Percentiles rank a stretch among this genome's conserved stretches.
Evolutionary conservation across 1,140 invertebrate genomes (phyloP).

Genomic region (Cotesia typhae): DNA sequence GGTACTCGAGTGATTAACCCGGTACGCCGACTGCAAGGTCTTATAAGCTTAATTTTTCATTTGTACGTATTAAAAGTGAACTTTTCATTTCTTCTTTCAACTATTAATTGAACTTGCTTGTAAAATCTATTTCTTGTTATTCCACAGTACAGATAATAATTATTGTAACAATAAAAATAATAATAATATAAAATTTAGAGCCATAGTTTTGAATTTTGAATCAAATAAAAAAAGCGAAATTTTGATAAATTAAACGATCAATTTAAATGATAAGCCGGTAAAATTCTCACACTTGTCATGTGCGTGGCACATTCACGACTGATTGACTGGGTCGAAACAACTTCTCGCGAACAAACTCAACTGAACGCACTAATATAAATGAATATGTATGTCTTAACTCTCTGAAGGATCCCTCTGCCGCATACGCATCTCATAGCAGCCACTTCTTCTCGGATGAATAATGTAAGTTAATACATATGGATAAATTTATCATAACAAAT

Average conservation of each 20-base stretch:
- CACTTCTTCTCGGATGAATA: conserved; percentile 29
- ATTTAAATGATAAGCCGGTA: conserved; percentile 14
- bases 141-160: too few relatives aligned
- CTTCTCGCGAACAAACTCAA: conserved; percentile 39
- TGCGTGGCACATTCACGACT: conserved; percentile 38
- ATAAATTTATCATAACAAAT: conserved; percentile 17
- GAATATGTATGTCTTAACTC: conserved; percentile 32
- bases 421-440: conserved; percentile 54
- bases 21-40: too few relatives aligned
- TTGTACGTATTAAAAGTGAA: too few relatives aligned
- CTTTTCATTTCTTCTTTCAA: too few relatives aligned
- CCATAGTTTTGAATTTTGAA: too few relatives aligned
- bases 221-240: neutral
- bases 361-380: conserved; percentile 42
- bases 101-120: too few relatives aligned
- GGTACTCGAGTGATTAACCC: too few relatives aligned
- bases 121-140: too few relatives aligned
- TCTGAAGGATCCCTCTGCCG: conserved; percentile 44
- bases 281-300: conserved; percentile 13
- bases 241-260: neutral
- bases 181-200: too few relatives aligned
- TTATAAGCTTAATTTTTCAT: too few relatives aligned
- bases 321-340: conserved; percentile 49
- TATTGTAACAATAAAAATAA: too few relatives aligned
- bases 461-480: conserved; percentile 7